phyloP scores from a whole-genome alignment of 1,140 invertebrate species.

The Polypedilum pembai region DNA sequence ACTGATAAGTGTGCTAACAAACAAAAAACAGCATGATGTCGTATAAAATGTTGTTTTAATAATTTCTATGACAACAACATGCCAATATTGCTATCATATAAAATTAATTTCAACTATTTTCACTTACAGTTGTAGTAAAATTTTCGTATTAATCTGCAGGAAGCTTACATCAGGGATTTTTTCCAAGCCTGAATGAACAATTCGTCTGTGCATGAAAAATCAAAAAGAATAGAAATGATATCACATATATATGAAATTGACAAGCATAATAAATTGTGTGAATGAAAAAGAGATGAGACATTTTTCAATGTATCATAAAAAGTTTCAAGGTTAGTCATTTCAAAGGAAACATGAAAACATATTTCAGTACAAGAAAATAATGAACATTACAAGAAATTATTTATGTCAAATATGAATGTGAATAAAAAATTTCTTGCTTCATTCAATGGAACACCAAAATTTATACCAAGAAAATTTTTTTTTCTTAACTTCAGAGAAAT shows the following conservation, averaged over 20 bases:
- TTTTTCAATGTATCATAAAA: no score
- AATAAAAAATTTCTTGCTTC: no score
- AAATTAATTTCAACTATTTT: constrained; percentile 30
- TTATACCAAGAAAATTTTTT: no score
- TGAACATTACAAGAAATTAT: no score
- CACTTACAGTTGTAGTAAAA: constrained; percentile 53
- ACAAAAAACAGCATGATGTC: no score
- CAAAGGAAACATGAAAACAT: no score
- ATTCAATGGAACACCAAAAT: no score
- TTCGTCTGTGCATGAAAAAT: constrained; percentile 45
- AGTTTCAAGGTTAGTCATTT: no score
- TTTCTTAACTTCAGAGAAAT: no score
- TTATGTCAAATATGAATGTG: no score
- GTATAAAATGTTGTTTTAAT: neutral
- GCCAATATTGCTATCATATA: constrained; percentile 30
- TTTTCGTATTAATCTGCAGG: constrained; percentile 43
- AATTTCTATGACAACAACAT: neutral
- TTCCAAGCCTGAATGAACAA: constrained; percentile 48
- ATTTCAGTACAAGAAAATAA: no score
- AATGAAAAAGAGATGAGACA: neutral
- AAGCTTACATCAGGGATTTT: constrained; percentile 46
- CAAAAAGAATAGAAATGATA: constrained; percentile 25
- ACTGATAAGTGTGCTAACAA: constrained; percentile 8
- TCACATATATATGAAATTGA: constrained; percentile 30
- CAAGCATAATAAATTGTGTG: no score